phyloP scores from a whole-genome alignment of 1,140 invertebrate species.

The Lepidotrigona ventralis region DNA sequence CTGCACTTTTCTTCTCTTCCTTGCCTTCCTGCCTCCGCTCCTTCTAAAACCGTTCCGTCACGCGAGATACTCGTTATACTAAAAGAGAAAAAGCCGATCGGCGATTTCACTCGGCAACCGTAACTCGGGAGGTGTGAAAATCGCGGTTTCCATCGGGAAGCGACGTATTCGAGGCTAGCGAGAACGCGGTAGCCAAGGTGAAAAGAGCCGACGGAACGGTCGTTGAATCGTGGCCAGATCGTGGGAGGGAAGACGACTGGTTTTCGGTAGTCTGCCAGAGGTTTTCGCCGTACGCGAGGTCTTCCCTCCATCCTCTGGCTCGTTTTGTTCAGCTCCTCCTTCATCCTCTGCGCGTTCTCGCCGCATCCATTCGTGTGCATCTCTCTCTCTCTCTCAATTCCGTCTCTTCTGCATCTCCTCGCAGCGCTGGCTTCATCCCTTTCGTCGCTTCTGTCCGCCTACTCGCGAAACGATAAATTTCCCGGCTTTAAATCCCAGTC shows the following conservation, averaged over 20 bases:
- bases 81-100: background rate
- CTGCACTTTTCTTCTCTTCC: too few species aligned
- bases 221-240: conserved; percentile 53
- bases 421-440: conserved; percentile 43
- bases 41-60: too few species aligned
- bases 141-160: background rate
- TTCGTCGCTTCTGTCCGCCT: conserved; percentile 60
- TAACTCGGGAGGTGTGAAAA: background rate
- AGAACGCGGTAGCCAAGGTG: conserved; percentile 23
- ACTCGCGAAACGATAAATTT: conserved; percentile 65
- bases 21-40: too few species aligned
- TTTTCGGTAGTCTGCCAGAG: conserved; percentile 50
- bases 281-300: conserved; percentile 23
- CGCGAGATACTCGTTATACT: too few species aligned
- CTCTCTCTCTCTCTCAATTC: background rate
- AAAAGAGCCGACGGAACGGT: conserved; percentile 39
- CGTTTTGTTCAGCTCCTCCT: background rate
- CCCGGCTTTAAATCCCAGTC: conserved; percentile 61
- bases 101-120: background rate
- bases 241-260: conserved; percentile 20
- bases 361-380: conserved; percentile 8
- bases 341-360: background rate
- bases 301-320: conserved; percentile 19
- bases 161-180: background rate
- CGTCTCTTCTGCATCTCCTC: background rate